A percentile compares a stretch with the other conserved stretches of the same genome.
Evolutionary conservation across 2,888 invertebrate genomes (phyloP).

Genomic region (Sesia apiformis): DNA sequence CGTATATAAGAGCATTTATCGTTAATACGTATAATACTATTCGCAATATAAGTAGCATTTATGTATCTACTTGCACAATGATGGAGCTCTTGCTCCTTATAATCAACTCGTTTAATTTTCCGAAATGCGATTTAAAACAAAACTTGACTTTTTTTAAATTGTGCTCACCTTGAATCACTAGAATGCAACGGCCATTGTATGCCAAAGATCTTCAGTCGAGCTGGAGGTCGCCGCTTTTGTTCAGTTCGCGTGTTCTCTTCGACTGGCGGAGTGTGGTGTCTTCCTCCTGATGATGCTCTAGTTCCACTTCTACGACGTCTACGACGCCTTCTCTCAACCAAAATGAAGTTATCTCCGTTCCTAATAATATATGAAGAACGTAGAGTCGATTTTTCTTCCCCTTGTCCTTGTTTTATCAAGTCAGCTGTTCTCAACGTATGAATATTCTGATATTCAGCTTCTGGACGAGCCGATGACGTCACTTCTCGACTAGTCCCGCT

Average conservation of each 20-base stretch:
- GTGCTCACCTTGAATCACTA: conserved; percentile 56
- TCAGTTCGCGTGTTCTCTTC: conserved; percentile 57
- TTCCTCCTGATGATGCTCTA: conserved; percentile 58
- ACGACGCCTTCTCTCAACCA: conserved; percentile 63
- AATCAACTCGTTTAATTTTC: no score
- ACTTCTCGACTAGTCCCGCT: conserved; percentile 65
- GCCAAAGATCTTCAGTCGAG: conserved; percentile 64
- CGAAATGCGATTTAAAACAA: no score
- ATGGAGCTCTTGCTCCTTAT: no score
- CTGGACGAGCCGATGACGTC: conserved; percentile 47
- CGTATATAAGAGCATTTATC: no score
- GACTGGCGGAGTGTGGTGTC: conserved; percentile 64
- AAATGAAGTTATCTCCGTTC: conserved; percentile 68
- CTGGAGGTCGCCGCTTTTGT: conserved; percentile 64
- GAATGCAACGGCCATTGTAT: conserved; percentile 73
- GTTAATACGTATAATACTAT: no score
- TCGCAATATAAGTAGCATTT: not conserved
- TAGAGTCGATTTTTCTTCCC: conserved; percentile 66
- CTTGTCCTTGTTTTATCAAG: conserved; percentile 65
- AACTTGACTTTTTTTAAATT: no score
- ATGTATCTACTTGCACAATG: no score
- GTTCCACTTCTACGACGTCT: conserved; percentile 63
- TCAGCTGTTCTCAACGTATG: conserved; percentile 69
- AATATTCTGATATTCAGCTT: conserved; percentile 69
- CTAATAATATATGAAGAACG: conserved; percentile 67